Evolutionary conservation across 2,113 vertebrate species (phyloP).

Genomic region (Cyrtonyx montezumae): DNA sequence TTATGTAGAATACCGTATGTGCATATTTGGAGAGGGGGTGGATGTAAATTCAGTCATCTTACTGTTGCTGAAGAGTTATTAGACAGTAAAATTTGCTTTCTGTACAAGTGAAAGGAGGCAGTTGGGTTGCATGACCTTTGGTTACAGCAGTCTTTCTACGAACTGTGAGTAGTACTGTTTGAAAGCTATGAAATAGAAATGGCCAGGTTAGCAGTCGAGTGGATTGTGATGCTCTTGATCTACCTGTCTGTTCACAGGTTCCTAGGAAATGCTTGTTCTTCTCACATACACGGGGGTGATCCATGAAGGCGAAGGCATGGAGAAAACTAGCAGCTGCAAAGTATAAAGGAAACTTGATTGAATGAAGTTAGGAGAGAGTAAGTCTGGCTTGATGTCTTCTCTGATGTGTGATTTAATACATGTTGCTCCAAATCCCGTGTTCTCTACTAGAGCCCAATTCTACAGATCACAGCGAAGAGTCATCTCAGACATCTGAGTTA

Average conservation of each 20-base stretch:
- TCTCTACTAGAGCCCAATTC: neutral
- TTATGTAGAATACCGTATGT: neutral
- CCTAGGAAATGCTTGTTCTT: neutral
- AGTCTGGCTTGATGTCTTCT: neutral
- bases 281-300: neutral
- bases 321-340: neutral
- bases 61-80: neutral
- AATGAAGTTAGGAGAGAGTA: neutral
- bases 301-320: neutral
- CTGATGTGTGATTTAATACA: neutral
- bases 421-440: neutral
- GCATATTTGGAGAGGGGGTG: neutral
- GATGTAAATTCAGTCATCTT: slow-evolving; percentile 3
- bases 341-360: neutral
- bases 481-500: neutral
- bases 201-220: neutral
- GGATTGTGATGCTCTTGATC: neutral
- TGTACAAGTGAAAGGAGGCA: neutral
- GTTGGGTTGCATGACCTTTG: neutral
- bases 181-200: neutral
- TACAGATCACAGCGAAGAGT: neutral
- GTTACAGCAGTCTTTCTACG: neutral
- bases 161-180: neutral
- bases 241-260: neutral
- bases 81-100: no score